A percentile compares a stretch with the other conserved stretches of the same genome.
Evolutionary conservation across 2,888 invertebrate species (phyloP).

Genomic region (Kuschelorhynchus macadamiae): DNA sequence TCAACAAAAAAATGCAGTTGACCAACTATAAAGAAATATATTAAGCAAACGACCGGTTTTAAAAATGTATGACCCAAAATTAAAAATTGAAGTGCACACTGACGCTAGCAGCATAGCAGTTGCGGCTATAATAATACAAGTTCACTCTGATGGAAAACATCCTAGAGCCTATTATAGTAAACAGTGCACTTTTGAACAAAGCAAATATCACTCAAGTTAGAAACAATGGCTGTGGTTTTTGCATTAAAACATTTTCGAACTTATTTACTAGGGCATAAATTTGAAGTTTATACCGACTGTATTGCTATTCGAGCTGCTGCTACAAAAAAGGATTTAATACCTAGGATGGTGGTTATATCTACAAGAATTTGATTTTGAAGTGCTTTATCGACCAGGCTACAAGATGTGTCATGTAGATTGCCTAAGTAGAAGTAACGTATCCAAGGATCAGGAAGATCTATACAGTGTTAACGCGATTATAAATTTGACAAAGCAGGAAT

Average conservation of each 20-base stretch:
- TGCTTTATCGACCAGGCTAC: slow-evolving; percentile 1
- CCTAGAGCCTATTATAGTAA: slow-evolving; percentile 17
- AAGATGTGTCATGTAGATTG: neutral
- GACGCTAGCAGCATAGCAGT: slow-evolving; percentile 16
- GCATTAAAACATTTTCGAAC: slow-evolving; percentile 56
- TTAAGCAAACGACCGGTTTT: too few relatives aligned
- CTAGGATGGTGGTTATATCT: slow-evolving; percentile 41
- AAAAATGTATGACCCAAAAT: too few relatives aligned
- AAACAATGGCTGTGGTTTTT: slow-evolving; percentile 60
- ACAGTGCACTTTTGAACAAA: slow-evolving; percentile 8
- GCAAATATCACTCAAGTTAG: slow-evolving; percentile 52
- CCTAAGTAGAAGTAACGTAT: too few relatives aligned
- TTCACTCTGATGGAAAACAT: neutral
- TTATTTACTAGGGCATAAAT: slow-evolving; percentile 55
- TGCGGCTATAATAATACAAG: slow-evolving; percentile 11
- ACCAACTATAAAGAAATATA: too few relatives aligned
- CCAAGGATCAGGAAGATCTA: neutral
- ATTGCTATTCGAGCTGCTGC: slow-evolving; percentile 57
- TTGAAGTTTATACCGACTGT: slow-evolving; percentile 61
- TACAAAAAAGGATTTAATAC: slow-evolving; percentile 54
- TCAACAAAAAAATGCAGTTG: too few relatives aligned
- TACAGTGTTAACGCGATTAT: neutral
- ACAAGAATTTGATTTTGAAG: slow-evolving; percentile 8
- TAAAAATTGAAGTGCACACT: neutral
- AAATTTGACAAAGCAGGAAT: slow-evolving; percentile 1